These are phyloP conservation scores for Dendrophyllia cribrosa DNA, from an alignment of 64 coral and sea anemone species.

Conservation along the genomic window DNA sequence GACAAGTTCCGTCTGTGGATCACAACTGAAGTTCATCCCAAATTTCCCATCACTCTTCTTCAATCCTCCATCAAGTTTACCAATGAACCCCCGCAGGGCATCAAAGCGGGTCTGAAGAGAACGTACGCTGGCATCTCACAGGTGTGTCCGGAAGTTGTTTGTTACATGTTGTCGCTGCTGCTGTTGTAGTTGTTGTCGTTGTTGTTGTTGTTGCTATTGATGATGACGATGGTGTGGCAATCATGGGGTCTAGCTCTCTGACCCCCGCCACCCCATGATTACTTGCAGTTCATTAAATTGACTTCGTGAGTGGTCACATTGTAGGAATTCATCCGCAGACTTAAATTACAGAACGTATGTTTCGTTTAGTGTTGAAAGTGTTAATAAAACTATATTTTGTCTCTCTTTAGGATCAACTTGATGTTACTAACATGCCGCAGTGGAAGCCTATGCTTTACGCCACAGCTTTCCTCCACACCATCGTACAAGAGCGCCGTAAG, in stretches of 20 bases:
- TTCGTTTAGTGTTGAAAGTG: not conserved
- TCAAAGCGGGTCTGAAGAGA: constrained; percentile 97
- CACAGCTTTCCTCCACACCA: constrained; percentile 93
- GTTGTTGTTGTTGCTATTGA: no score
- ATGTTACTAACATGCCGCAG: constrained; percentile 95
- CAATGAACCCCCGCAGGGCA: constrained; percentile 98
- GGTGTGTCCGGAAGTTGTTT: constrained; percentile 36
- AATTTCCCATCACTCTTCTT: constrained; percentile 95
- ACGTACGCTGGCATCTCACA: constrained; percentile 97
- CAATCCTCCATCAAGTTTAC: constrained; percentile 99
- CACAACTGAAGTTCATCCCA: constrained; percentile 95
- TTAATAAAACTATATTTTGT: not conserved
- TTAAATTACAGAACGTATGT: no score
- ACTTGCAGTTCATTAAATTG: no score
- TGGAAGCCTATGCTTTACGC: constrained; percentile 97
- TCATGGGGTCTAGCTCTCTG: no score
- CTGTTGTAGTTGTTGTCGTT: no score
- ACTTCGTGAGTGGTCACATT: no score
- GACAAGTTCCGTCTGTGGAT: constrained; percentile 98
- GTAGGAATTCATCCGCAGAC: no score
- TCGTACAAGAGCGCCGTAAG: constrained; percentile 96
- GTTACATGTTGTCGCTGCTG: no score
- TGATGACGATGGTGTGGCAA: no score
- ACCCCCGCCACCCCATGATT: no score
- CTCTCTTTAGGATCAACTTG: constrained; percentile 77